Percentiles rank a stretch among this genome's conserved stretches.
Evolutionary conservation across 2,888 invertebrate species (phyloP).

Genomic region (Brassicogethes aeneus): DNA sequence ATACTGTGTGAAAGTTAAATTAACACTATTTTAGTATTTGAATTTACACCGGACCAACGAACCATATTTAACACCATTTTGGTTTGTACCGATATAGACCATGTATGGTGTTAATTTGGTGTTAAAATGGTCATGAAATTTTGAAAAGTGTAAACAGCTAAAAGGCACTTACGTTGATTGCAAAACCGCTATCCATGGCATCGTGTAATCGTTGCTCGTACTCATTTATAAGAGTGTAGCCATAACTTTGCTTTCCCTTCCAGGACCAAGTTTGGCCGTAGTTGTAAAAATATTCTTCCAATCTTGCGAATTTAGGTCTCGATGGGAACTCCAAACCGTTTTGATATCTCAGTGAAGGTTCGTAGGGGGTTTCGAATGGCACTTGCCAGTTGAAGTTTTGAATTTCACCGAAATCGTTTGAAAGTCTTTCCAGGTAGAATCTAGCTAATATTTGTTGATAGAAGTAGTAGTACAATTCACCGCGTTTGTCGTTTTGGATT

Average conservation of each 20-base stretch:
- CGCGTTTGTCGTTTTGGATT: conserved; percentile 47
- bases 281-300: conserved; percentile 40
- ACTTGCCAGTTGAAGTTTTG: conserved; percentile 45
- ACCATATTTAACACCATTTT: too few species aligned
- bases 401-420: conserved; percentile 58
- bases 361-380: conserved; percentile 50
- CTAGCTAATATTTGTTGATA: conserved; percentile 61
- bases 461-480: conserved; percentile 54
- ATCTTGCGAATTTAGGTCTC: conserved; percentile 48
- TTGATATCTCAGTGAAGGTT: conserved; percentile 51
- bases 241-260: conserved; percentile 43
- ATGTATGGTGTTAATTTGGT: too few species aligned
- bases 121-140: too few species aligned
- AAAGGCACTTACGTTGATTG: conserved; percentile 18
- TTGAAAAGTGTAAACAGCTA: not conserved
- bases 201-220: conserved; percentile 48
- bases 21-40: too few species aligned
- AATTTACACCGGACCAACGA: too few species aligned
- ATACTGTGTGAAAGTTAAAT: too few species aligned
- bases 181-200: conserved; percentile 47
- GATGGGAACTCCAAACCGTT: conserved; percentile 58
- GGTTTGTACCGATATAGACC: too few species aligned
- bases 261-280: conserved; percentile 25
- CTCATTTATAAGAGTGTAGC: conserved; percentile 37
- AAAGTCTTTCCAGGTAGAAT: conserved; percentile 66